These are phyloP conservation scores for Polydrusus pterygomalis DNA, from an alignment of 2,888 invertebrate species.

Conservation along the genomic window DNA sequence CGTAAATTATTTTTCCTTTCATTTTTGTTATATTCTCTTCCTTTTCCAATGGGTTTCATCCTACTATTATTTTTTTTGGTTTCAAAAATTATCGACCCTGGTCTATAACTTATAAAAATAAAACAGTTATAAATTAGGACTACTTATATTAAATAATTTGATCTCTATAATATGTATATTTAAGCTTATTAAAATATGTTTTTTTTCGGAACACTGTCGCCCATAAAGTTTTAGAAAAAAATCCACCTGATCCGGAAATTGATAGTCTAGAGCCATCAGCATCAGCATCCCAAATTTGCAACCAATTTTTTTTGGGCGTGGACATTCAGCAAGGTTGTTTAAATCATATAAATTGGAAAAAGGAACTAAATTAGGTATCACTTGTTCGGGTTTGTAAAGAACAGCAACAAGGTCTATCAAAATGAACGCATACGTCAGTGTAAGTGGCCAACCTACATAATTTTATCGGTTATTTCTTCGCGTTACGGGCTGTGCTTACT, in stretches of 20 bases:
- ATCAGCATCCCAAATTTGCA: conserved; percentile 35
- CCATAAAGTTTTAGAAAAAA: conserved; percentile 15
- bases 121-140: too few species aligned
- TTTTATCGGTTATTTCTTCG: conserved; percentile 18
- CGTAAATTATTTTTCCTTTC: too few species aligned
- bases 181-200: not conserved
- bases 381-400: conserved; percentile 62
- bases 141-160: too few species aligned
- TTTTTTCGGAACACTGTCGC: not conserved
- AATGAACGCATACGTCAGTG: conserved; percentile 58
- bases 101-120: too few species aligned
- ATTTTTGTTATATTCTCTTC: too few species aligned
- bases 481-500: not conserved
- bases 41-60: too few species aligned
- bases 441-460: conserved; percentile 50
- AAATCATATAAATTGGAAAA: conserved; percentile 60
- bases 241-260: conserved; percentile 19
- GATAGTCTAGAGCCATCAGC: conserved; percentile 15
- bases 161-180: too few species aligned
- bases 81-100: too few species aligned
- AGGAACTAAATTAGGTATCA: conserved; percentile 60
- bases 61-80: too few species aligned
- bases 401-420: conserved; percentile 57
- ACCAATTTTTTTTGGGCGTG: conserved; percentile 57
- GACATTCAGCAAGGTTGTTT: conserved; percentile 60